A percentile compares a stretch with the other conserved stretches of the same genome.
Evolutionary conservation across 2,113 vertebrate genomes (phyloP).

Genomic region (Larimichthys crocea): DNA sequence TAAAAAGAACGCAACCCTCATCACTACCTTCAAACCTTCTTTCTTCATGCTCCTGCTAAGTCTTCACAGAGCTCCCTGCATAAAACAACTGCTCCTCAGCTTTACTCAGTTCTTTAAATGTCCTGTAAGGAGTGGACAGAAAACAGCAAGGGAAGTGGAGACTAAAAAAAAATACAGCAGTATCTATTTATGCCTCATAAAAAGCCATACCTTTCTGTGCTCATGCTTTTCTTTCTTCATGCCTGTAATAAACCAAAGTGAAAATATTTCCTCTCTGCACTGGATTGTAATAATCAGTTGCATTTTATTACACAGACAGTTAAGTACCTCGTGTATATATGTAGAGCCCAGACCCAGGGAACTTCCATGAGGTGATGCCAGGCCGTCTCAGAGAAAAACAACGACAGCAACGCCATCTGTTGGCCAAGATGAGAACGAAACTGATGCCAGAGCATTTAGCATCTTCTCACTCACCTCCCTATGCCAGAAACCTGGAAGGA

Average conservation of each 20-base stretch:
- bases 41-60: constrained; percentile 90
- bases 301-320: constrained; percentile 5
- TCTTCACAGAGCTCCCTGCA: constrained; percentile 93
- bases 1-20: neutral
- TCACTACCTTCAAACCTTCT: constrained; percentile 90
- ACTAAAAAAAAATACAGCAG: neutral
- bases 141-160: neutral
- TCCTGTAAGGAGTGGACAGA: constrained; percentile 83
- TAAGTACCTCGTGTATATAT: constrained; percentile 88
- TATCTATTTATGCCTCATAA: neutral
- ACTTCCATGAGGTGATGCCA: constrained; percentile 93
- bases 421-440: constrained; percentile 90
- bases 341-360: constrained; percentile 93
- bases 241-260: constrained; percentile 80
- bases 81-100: constrained; percentile 90
- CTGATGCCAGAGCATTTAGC: constrained; percentile 90
- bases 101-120: constrained; percentile 92
- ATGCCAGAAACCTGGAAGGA: constrained; percentile 92
- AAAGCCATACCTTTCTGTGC: constrained; percentile 91
- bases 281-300: neutral
- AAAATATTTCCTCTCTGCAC: neutral
- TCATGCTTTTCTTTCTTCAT: constrained; percentile 98
- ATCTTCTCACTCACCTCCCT: constrained; percentile 98
- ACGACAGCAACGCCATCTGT: constrained; percentile 91
- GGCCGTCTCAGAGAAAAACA: constrained; percentile 93